Conservation (phyloP, 2,797 vertebrate species). For the Amniataba percoides region DNA sequence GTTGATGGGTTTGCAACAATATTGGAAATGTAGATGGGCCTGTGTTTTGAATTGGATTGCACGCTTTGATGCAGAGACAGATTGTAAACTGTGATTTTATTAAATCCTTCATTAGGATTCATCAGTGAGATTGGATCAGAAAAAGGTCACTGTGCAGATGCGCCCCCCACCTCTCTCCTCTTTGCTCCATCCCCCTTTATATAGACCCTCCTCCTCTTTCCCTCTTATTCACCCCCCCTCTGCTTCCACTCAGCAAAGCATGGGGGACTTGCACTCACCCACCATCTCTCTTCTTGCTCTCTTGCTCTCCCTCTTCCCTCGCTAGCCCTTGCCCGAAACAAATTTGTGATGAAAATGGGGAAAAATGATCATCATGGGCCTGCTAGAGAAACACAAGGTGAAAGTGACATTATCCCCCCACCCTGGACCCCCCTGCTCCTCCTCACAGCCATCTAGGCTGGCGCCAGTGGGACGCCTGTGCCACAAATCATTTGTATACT, state of each 20-base stretch:
- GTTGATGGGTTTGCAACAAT: slow-evolving; percentile 78
- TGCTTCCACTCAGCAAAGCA: slow-evolving; percentile 44
- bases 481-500: slow-evolving; percentile 90
- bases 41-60: slow-evolving; percentile 87
- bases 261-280: slow-evolving; percentile 53
- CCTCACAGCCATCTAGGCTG: slow-evolving; percentile 66
- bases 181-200: slow-evolving; percentile 56
- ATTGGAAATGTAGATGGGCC: slow-evolving; percentile 84
- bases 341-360: slow-evolving; percentile 91
- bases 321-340: slow-evolving; percentile 81
- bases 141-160: slow-evolving; percentile 93
- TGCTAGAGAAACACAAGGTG: slow-evolving; percentile 87
- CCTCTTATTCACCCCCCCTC: slow-evolving; percentile 41
- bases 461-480: slow-evolving; percentile 83
- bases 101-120: slow-evolving; percentile 92
- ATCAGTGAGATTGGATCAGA: slow-evolving; percentile 91
- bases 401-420: slow-evolving; percentile 84
- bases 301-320: slow-evolving; percentile 45
- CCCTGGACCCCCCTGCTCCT: slow-evolving; percentile 7
- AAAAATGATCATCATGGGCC: slow-evolving; percentile 87
- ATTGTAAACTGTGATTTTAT: slow-evolving; percentile 92
- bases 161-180: slow-evolving; percentile 71
- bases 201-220: slow-evolving; percentile 46
- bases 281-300: slow-evolving; percentile 40
- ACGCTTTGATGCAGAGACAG: slow-evolving; percentile 90